These are phyloP conservation scores for Eupithecia centaureata DNA, from an alignment of 2,888 invertebrate genomes.

Conservation along the genomic window DNA sequence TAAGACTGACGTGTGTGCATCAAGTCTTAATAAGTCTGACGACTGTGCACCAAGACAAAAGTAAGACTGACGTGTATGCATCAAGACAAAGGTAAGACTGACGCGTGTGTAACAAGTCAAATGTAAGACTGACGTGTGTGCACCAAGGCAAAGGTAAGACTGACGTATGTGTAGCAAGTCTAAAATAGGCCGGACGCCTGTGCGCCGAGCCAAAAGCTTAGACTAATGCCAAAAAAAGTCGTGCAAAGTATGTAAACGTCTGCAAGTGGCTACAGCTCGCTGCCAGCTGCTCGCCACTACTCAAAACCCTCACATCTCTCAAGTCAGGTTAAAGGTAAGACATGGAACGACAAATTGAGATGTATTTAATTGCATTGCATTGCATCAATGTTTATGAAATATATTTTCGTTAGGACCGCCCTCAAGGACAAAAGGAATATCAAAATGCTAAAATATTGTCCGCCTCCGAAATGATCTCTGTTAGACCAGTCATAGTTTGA, in stretches of 20 bases:
- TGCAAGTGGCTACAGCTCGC: constrained; percentile 81
- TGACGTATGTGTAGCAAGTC: constrained; percentile 87
- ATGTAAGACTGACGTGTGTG: constrained; percentile 96
- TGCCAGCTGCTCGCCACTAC: constrained; percentile 92
- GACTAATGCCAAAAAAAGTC: too few species aligned
- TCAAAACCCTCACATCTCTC: neutral
- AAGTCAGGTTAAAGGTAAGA: constrained; percentile 92
- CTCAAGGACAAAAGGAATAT: neutral
- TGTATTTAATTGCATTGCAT: neutral
- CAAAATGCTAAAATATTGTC: neutral
- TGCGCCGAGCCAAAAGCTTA: too few species aligned
- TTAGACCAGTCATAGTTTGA: neutral
- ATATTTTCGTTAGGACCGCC: neutral
- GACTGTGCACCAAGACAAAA: constrained; percentile 97
- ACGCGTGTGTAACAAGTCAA: constrained; percentile 96
- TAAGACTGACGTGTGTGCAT: constrained; percentile 92
- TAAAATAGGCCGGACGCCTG: constrained; percentile 98
- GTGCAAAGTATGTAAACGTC: too few species aligned
- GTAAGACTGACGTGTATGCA: constrained; percentile 91
- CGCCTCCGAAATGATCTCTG: neutral
- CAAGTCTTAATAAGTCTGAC: too few species aligned
- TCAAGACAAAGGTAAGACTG: constrained; percentile 95
- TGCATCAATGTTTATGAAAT: neutral
- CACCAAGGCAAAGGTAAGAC: constrained; percentile 97
- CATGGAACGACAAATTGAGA: neutral